Conservation (phyloP, 2,113 vertebrate genomes). For the Pachypanchax playfairii region DNA sequence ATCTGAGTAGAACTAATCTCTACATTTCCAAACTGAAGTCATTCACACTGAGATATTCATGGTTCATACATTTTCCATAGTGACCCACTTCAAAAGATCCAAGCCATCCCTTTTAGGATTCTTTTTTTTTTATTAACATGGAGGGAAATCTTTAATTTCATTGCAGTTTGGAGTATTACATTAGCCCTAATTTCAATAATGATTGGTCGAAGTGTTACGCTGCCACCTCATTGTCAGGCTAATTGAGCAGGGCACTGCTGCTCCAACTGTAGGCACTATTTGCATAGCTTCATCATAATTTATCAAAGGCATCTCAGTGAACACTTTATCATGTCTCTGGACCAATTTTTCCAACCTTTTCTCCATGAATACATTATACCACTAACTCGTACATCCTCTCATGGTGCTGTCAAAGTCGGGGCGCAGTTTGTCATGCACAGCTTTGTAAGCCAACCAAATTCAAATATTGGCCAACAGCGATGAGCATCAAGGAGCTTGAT, state of each 20-base stretch:
- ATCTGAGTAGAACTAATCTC: too few relatives aligned
- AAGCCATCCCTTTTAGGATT: too few relatives aligned
- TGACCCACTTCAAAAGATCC: too few relatives aligned
- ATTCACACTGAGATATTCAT: too few relatives aligned
- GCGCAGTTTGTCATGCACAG: slow-evolving; percentile 20
- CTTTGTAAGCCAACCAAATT: not conserved
- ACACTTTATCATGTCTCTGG: slow-evolving; percentile 59
- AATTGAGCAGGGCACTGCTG: slow-evolving; percentile 43
- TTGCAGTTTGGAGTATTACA: slow-evolving; percentile 6
- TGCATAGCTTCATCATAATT: slow-evolving; percentile 63
- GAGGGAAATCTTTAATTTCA: not conserved
- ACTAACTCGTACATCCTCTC: slow-evolving; percentile 41
- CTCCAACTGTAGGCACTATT: slow-evolving; percentile 49
- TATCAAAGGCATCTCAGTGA: slow-evolving; percentile 55
- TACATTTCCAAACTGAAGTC: too few relatives aligned
- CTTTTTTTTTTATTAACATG: too few relatives aligned
- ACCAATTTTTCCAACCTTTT: slow-evolving; percentile 54
- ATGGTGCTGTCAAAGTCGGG: not conserved
- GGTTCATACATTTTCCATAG: too few relatives aligned
- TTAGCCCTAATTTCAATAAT: slow-evolving; percentile 25
- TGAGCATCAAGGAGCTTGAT: slow-evolving; percentile 26
- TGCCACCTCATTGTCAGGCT: slow-evolving; percentile 17
- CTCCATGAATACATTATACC: slow-evolving; percentile 64
- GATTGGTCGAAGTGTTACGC: slow-evolving; percentile 15
- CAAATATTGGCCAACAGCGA: slow-evolving; percentile 12